These are phyloP conservation scores for Campylomormyrus tamandua DNA, from an alignment of 2,113 vertebrate species.

Conservation along the genomic window DNA sequence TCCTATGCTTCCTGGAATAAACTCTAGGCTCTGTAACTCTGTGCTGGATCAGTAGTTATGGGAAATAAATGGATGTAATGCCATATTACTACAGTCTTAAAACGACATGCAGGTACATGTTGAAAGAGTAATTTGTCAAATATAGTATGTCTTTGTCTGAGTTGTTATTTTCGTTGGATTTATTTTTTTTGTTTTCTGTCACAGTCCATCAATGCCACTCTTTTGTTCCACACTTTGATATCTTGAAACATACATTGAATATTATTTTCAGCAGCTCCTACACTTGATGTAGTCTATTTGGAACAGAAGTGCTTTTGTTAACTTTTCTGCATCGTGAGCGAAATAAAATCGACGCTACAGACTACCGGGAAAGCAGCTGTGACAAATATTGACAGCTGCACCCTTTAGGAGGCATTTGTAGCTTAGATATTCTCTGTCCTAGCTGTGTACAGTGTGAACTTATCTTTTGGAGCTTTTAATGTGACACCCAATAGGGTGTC, in stretches of 20 bases:
- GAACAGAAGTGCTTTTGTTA: background rate
- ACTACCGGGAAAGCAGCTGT: background rate
- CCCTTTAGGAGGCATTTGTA: slow-evolving; percentile 8
- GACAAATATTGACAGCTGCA: background rate
- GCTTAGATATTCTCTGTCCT: background rate
- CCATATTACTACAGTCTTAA: background rate
- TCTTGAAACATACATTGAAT: background rate
- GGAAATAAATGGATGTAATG: background rate
- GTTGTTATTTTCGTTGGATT: background rate
- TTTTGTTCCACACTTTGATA: background rate
- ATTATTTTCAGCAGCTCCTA: background rate
- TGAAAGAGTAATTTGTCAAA: slow-evolving; percentile 2
- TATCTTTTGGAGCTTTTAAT: slow-evolving; percentile 1
- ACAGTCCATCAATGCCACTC: background rate
- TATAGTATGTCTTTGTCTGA: slow-evolving; percentile 17
- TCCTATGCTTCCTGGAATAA: background rate
- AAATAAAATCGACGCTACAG: background rate
- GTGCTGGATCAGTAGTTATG: background rate
- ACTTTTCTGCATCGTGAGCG: background rate
- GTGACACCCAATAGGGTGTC: background rate
- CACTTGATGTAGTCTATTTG: background rate
- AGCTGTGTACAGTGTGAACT: background rate
- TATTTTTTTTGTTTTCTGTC: background rate
- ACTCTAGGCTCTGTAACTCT: background rate
- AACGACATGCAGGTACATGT: background rate